Percentiles rank a stretch among this genome's conserved stretches.
phyloP scores from a whole-genome alignment of 2,797 vertebrate species.

The Otus scops region DNA sequence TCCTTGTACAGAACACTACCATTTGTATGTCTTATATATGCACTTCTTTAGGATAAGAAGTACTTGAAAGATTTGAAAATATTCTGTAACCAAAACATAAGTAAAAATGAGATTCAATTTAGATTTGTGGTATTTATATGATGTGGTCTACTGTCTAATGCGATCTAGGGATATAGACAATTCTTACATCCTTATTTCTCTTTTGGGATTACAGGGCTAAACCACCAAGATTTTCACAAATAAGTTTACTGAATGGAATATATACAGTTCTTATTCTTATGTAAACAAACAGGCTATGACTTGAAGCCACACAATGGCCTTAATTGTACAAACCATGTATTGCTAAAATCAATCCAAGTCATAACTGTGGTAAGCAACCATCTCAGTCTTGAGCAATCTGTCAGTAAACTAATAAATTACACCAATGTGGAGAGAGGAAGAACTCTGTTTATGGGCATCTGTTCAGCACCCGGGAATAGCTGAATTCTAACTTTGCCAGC shows the following conservation, averaged over 20 bases:
- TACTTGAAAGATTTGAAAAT: not conserved
- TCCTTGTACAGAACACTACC: not conserved
- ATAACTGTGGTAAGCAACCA: slow-evolving; percentile 48
- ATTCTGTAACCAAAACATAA: not conserved
- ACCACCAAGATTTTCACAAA: slow-evolving; percentile 46
- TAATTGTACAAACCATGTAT: slow-evolving; percentile 62
- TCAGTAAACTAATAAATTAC: slow-evolving; percentile 74
- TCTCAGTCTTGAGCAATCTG: slow-evolving; percentile 65
- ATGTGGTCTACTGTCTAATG: slow-evolving; percentile 10
- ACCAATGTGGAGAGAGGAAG: slow-evolving; percentile 8
- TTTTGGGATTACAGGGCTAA: slow-evolving; percentile 30
- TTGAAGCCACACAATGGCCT: slow-evolving; percentile 57
- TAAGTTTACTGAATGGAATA: slow-evolving; percentile 52
- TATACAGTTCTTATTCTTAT: slow-evolving; percentile 57
- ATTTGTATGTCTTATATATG: not conserved
- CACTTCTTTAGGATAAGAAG: not conserved
- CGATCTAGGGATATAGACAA: not conserved
- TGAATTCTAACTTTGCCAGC: not conserved
- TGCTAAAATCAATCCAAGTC: slow-evolving; percentile 62
- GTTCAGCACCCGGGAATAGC: slow-evolving; percentile 22
- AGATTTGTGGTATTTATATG: slow-evolving; percentile 24
- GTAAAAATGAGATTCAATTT: not conserved
- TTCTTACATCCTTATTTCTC: slow-evolving; percentile 48
- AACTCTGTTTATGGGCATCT: slow-evolving; percentile 48
- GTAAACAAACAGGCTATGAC: slow-evolving; percentile 70